These are phyloP conservation scores for Haliclona indistincta DNA, from an alignment of 37 sponge, comb jelly and placozoan genomes.

Conservation along the genomic window DNA sequence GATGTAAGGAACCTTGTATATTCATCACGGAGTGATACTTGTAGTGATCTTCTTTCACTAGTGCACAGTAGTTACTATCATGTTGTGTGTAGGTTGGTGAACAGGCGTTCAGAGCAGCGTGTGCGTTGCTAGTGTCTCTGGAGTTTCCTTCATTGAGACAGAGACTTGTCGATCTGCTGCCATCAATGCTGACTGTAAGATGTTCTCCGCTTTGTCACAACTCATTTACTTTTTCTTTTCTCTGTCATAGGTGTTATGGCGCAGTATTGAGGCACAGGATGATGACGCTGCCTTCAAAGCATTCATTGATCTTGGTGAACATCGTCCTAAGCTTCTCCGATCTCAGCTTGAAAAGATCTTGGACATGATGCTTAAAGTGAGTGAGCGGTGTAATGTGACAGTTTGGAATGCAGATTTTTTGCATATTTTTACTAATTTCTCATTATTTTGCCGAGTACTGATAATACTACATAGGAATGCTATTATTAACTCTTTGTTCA, in stretches of 20 bases:
- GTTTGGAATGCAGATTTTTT: too few relatives aligned
- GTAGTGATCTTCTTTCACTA: background rate
- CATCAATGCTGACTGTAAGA: slow-evolving; percentile 53
- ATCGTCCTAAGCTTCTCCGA: slow-evolving; percentile 85
- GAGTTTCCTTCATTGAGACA: slow-evolving; percentile 43
- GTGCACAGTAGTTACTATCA: background rate
- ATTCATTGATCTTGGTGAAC: slow-evolving; percentile 90
- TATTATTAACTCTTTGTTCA: too few relatives aligned
- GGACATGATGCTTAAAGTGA: slow-evolving; percentile 80
- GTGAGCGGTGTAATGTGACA: too few relatives aligned
- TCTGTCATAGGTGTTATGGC: slow-evolving; percentile 62
- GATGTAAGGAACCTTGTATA: slow-evolving; percentile 23
- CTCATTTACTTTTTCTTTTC: background rate
- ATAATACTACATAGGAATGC: too few relatives aligned
- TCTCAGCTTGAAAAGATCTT: slow-evolving; percentile 66
- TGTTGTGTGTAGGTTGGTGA: slow-evolving; percentile 38
- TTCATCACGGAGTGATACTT: background rate
- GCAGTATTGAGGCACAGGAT: slow-evolving; percentile 55
- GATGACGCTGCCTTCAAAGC: slow-evolving; percentile 81
- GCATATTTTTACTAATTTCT: too few relatives aligned
- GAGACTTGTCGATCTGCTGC: slow-evolving; percentile 61
- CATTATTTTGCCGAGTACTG: too few relatives aligned
- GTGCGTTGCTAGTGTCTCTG: slow-evolving; percentile 66
- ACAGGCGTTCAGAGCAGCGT: slow-evolving; percentile 77
- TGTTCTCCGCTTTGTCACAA: background rate